Evolutionary conservation across 2,113 vertebrate species (phyloP).

Genomic region (Vulpes lagopus): DNA sequence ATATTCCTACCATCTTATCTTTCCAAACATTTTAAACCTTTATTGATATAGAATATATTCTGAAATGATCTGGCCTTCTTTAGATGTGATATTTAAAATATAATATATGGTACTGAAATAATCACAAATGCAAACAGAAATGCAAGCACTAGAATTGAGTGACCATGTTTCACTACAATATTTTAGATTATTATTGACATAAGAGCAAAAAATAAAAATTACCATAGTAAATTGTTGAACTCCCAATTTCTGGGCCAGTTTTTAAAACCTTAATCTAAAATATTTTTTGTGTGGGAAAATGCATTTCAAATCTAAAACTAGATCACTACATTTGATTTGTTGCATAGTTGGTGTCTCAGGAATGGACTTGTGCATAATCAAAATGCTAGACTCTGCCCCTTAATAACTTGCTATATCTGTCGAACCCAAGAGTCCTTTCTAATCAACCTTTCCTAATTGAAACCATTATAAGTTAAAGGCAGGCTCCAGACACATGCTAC

Average conservation of each 20-base stretch:
- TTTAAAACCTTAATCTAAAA: slow-evolving; percentile 5
- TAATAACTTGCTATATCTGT: neutral
- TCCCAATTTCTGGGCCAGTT: neutral
- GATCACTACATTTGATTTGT: neutral
- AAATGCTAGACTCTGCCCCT: neutral
- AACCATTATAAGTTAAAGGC: neutral
- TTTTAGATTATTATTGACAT: neutral
- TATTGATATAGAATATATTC: neutral
- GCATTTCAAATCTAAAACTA: neutral
- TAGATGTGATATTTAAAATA: neutral
- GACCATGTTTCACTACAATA: neutral
- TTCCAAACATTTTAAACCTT: neutral
- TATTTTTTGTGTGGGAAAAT: neutral
- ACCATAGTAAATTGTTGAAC: neutral
- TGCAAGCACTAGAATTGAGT: neutral
- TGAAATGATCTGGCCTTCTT: neutral
- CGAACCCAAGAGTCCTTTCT: neutral
- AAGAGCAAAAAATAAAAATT: neutral
- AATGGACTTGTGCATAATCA: neutral
- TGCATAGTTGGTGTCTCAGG: neutral
- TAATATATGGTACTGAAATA: neutral
- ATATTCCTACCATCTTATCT: neutral
- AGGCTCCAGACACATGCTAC: neutral
- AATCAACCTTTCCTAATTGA: neutral
- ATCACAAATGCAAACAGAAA: neutral